Percentiles rank a stretch among this genome's conserved stretches.
These are phyloP conservation scores for Choristoneura rosaceana DNA, from an alignment of 2,888 invertebrate species.

Conservation along the genomic window DNA sequence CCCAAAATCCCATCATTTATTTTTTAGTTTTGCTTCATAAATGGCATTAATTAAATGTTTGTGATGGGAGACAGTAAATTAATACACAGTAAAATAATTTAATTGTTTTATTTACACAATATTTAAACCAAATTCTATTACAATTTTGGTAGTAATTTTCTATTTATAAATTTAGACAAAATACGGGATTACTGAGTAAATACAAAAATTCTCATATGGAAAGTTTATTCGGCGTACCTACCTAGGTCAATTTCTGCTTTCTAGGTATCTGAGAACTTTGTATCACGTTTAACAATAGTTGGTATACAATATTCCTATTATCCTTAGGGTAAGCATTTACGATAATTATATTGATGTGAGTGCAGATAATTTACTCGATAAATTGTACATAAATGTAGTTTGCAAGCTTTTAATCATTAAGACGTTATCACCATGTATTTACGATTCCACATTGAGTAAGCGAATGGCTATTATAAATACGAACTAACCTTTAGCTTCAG, in stretches of 20 bases:
- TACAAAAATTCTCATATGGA: constrained; percentile 65
- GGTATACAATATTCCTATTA: constrained; percentile 57
- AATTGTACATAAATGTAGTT: constrained; percentile 75
- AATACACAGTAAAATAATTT: constrained; percentile 69
- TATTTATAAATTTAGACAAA: constrained; percentile 72
- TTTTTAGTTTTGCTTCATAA: too few species aligned
- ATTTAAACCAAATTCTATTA: constrained; percentile 80
- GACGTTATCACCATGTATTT: constrained; percentile 59
- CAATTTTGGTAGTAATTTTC: constrained; percentile 70
- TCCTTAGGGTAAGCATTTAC: constrained; percentile 67
- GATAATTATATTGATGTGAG: constrained; percentile 64
- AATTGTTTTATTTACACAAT: constrained; percentile 85
- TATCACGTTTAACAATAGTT: constrained; percentile 43
- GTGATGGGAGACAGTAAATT: constrained; percentile 48
- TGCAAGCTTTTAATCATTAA: constrained; percentile 65
- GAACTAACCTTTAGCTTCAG: constrained; percentile 43
- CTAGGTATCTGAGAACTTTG: constrained; percentile 60
- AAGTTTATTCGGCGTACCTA: constrained; percentile 30
- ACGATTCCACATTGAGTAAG: constrained; percentile 75
- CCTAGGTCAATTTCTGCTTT: constrained; percentile 15
- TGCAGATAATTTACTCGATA: constrained; percentile 72
- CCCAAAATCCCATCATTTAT: too few species aligned
- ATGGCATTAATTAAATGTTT: too few species aligned
- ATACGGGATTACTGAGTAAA: constrained; percentile 66
- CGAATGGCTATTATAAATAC: constrained; percentile 58